Conservation (phyloP, 1,140 invertebrate species). For the Fopius arisanus region DNA sequence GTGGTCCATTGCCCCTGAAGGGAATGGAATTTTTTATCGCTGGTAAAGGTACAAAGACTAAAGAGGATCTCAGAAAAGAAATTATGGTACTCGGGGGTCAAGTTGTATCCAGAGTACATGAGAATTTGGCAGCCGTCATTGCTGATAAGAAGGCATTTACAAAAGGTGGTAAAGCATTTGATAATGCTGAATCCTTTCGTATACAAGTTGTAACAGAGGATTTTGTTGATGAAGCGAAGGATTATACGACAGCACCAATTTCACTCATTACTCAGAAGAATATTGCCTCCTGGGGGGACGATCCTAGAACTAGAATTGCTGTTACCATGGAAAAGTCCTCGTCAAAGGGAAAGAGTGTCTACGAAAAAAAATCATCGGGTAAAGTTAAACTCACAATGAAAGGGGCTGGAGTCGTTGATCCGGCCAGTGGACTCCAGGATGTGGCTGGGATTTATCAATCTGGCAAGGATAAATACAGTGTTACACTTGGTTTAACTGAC, state of each 20-base stretch:
- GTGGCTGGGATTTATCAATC: conserved; percentile 81
- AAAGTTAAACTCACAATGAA: conserved; percentile 84
- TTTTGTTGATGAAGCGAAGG: conserved; percentile 77
- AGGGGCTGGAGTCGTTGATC: conserved; percentile 88
- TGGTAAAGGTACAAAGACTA: conserved; percentile 69
- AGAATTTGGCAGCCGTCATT: conserved; percentile 78
- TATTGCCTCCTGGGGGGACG: conserved; percentile 84
- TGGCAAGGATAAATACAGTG: conserved; percentile 74
- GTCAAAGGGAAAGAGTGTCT: conserved; percentile 72
- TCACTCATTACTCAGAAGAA: conserved; percentile 75
- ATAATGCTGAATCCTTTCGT: conserved; percentile 72
- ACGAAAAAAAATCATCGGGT: conserved; percentile 71
- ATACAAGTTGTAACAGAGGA: conserved; percentile 83
- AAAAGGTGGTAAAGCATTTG: conserved; percentile 73
- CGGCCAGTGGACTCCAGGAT: conserved; percentile 84
- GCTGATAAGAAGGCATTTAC: conserved; percentile 76
- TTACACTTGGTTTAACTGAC: conserved; percentile 85
- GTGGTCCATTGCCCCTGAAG: conserved; percentile 73
- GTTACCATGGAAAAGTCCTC: conserved; percentile 46
- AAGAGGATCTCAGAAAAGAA: conserved; percentile 72
- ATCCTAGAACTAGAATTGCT: conserved; percentile 69
- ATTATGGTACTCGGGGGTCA: conserved; percentile 81
- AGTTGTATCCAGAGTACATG: conserved; percentile 72
- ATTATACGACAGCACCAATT: conserved; percentile 66
- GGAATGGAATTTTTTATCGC: conserved; percentile 82